Evolutionary conservation across 2,113 vertebrate species (phyloP).

Genomic region (Vicugna pacos): DNA sequence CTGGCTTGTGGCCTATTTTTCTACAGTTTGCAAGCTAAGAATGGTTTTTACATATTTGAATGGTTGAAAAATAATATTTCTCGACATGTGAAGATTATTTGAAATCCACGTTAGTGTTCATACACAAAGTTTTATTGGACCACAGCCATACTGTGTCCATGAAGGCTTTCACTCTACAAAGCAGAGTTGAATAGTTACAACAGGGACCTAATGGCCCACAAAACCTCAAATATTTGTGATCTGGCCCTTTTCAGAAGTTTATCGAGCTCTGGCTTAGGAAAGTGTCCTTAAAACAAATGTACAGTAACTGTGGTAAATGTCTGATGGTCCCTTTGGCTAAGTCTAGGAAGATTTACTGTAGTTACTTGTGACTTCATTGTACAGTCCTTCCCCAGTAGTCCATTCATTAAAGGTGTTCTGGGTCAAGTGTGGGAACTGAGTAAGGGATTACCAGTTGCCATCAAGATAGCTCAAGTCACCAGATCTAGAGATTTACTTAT

Average conservation of each 20-base stretch:
- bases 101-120: not conserved
- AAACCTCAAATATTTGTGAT: not conserved
- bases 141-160: not conserved
- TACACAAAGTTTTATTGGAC: not conserved
- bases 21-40: not conserved
- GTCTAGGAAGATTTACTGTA: not conserved
- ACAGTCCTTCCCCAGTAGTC: not conserved
- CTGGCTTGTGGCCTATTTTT: not conserved
- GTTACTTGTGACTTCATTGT: not conserved
- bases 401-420: not conserved
- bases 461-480: not conserved
- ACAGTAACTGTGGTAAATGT: not conserved
- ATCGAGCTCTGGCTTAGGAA: not conserved
- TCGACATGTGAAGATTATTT: not conserved
- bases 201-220: not conserved
- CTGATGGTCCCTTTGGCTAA: not conserved
- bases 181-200: not conserved
- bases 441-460: not conserved
- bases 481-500: not conserved
- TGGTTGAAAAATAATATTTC: not conserved
- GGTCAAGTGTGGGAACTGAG: not conserved
- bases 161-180: not conserved
- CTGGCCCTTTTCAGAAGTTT: not conserved
- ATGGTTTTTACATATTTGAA: not conserved
- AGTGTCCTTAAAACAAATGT: not conserved